A percentile compares a stretch with the other conserved stretches of the same genome.
Conservation (phyloP, 2,113 vertebrate genomes). For the Enhydra lutris region DNA sequence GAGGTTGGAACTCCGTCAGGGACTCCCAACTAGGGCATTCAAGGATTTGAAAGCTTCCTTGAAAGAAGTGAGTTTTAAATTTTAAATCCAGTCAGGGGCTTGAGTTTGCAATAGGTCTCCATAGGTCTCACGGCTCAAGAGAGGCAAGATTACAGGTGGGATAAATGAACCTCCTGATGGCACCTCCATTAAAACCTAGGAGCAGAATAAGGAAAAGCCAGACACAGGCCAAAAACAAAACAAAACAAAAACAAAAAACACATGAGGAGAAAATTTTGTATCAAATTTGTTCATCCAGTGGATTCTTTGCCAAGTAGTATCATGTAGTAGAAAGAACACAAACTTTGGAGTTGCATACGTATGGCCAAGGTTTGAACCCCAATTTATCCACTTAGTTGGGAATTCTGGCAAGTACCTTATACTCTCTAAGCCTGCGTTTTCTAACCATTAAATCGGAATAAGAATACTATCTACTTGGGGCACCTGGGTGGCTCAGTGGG, state of each 20-base stretch:
- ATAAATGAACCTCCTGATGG: not conserved
- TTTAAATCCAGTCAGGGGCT: not conserved
- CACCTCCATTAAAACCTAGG: not conserved
- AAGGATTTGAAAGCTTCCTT: conserved; percentile 10
- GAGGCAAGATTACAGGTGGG: not conserved
- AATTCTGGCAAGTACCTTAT: conserved; percentile 43
- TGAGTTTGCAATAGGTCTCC: not conserved
- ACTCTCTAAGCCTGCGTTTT: not conserved
- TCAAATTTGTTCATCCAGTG: not conserved
- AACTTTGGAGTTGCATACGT: not conserved
- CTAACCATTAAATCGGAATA: not conserved
- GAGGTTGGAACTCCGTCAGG: not conserved
- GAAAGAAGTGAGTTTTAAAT: conserved; percentile 7
- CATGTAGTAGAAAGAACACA: not conserved
- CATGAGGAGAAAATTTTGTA: not conserved
- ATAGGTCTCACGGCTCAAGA: not conserved
- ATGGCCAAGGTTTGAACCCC: not conserved
- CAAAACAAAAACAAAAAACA: not conserved
- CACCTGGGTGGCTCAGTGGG: too few species aligned
- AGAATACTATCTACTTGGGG: not conserved
- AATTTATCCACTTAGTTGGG: not conserved
- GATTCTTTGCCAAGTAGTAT: not conserved
- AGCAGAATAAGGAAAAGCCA: not conserved
- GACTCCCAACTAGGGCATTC: not conserved
- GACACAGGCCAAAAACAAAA: not conserved